Conservation (phyloP, 1,140 invertebrate genomes). For the Drepana arcuata region DNA sequence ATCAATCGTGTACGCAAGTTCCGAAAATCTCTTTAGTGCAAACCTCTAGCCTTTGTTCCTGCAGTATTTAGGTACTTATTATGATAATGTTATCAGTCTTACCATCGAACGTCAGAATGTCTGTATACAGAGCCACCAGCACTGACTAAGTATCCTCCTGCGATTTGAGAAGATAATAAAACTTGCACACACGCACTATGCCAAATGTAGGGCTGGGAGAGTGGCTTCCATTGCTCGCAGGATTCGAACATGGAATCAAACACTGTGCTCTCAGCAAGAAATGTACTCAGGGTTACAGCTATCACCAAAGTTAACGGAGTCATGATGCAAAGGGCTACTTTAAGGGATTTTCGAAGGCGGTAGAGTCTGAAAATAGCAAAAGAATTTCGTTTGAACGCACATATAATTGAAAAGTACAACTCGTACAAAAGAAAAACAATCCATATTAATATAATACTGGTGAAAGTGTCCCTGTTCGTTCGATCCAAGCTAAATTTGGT, state of each 20-base stretch:
- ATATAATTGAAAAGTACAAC: too few species aligned
- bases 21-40: too few species aligned
- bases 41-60: too few species aligned
- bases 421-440: too few species aligned
- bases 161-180: slow-evolving; percentile 43
- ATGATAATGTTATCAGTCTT: too few species aligned
- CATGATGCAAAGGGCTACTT: slow-evolving; percentile 30
- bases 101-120: slow-evolving; percentile 58
- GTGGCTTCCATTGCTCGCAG: slow-evolving; percentile 41
- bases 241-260: slow-evolving; percentile 32
- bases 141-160: slow-evolving; percentile 48
- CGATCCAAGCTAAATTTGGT: too few species aligned
- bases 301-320: slow-evolving; percentile 32
- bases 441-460: too few species aligned
- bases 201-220: slow-evolving; percentile 49
- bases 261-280: slow-evolving; percentile 30
- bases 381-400: too few species aligned
- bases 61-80: too few species aligned
- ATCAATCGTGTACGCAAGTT: too few species aligned
- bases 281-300: slow-evolving; percentile 36
- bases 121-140: slow-evolving; percentile 50
- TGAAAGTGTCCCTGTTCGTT: too few species aligned
- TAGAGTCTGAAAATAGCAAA: slow-evolving; percentile 57
- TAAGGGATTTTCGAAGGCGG: slow-evolving; percentile 45
- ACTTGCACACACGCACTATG: slow-evolving; percentile 51